A percentile compares a stretch with the other conserved stretches of the same genome.
Evolutionary conservation across 2,888 invertebrate genomes (phyloP).

Genomic region (Drosophila mimetica): DNA sequence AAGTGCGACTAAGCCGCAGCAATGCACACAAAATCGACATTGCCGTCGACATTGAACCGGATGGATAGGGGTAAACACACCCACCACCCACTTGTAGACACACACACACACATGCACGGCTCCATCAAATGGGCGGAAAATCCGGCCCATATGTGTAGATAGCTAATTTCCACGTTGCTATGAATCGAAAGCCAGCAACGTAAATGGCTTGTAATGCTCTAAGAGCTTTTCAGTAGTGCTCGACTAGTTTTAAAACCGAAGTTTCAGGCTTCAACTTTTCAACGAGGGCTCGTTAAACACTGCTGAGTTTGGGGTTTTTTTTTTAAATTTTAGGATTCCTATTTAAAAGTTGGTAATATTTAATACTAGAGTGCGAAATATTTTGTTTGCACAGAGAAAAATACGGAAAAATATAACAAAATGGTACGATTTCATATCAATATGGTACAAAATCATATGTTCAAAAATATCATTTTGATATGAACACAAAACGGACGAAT

Average conservation of each 20-base stretch:
- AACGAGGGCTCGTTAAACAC: slow-evolving; percentile 2
- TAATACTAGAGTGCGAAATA: too few species aligned
- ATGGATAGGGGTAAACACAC: slow-evolving; percentile 8
- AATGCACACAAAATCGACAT: slow-evolving; percentile 41
- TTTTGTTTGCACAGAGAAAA: too few species aligned
- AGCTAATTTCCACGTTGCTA: slow-evolving; percentile 53
- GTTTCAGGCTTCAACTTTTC: slow-evolving; percentile 21
- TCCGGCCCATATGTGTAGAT: slow-evolving; percentile 36
- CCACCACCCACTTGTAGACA: not conserved
- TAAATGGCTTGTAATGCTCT: slow-evolving; percentile 38
- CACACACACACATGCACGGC: slow-evolving; percentile 7
- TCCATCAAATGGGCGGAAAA: not conserved
- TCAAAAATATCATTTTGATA: too few species aligned
- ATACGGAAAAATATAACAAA: too few species aligned
- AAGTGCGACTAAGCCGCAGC: slow-evolving; percentile 43
- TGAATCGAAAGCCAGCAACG: slow-evolving; percentile 21
- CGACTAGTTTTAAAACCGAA: slow-evolving; percentile 7
- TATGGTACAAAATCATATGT: too few species aligned
- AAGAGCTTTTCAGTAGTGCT: slow-evolving; percentile 17
- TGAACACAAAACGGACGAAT: too few species aligned
- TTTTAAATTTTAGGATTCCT: too few species aligned
- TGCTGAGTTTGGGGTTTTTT: too few species aligned
- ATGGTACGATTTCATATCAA: too few species aligned
- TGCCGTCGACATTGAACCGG: slow-evolving; percentile 35
- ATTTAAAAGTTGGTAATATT: too few species aligned